A percentile compares a stretch with the other conserved stretches of the same genome.
These are phyloP conservation scores for Loripinus fragilis DNA, from an alignment of 2,888 invertebrate genomes.

Conservation along the genomic window DNA sequence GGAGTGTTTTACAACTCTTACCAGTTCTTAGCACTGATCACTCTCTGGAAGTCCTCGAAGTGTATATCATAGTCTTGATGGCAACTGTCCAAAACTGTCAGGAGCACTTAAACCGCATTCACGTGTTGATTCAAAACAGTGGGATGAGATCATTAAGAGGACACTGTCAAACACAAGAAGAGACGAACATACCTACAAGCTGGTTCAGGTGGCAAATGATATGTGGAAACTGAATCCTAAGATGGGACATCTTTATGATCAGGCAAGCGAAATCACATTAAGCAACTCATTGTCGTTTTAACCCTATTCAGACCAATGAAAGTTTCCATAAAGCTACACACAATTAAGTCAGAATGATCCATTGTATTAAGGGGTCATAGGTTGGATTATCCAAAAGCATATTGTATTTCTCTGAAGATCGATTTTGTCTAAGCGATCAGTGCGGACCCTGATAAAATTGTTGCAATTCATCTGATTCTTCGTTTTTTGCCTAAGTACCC, in stretches of 20 bases:
- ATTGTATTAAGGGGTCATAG: too few species aligned
- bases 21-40: conserved; percentile 35
- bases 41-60: conserved; percentile 35
- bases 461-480: too few species aligned
- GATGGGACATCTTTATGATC: background rate
- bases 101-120: background rate
- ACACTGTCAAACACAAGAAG: conserved; percentile 25
- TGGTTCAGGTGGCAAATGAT: conserved; percentile 55
- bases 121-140: conserved; percentile 18
- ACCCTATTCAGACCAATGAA: too few species aligned
- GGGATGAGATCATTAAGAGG: conserved; percentile 36
- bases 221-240: conserved; percentile 16
- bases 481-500: too few species aligned
- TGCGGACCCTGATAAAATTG: too few species aligned
- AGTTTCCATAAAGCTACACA: too few species aligned
- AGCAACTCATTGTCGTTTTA: background rate
- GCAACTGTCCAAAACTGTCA: conserved; percentile 37
- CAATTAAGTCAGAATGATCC: too few species aligned
- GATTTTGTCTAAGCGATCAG: too few species aligned
- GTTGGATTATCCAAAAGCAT: too few species aligned
- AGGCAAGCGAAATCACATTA: background rate
- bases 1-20: conserved; percentile 42
- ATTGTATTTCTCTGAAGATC: too few species aligned
- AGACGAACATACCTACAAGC: conserved; percentile 57
- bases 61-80: conserved; percentile 39